Conservation (phyloP, 2,797 vertebrate genomes). For the Sternotherus odoratus region DNA sequence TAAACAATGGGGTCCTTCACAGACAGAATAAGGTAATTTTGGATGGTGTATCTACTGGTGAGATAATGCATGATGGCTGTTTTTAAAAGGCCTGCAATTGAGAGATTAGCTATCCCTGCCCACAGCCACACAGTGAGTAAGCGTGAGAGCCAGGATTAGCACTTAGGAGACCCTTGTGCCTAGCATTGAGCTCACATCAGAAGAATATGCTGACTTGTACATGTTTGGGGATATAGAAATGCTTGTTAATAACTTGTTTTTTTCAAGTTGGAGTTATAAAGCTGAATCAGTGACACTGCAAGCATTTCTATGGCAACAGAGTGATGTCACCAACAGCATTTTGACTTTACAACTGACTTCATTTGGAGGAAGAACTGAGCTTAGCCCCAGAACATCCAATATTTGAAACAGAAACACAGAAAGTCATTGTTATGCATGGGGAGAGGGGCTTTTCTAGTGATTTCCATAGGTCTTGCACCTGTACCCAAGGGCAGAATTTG, state of each 20-base stretch:
- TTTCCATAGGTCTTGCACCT: not conserved
- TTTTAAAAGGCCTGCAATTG: slow-evolving; percentile 41
- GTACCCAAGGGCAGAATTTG: not conserved
- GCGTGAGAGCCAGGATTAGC: slow-evolving; percentile 18
- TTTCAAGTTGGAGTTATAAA: slow-evolving; percentile 59
- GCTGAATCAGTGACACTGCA: slow-evolving; percentile 23
- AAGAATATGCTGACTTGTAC: slow-evolving; percentile 42
- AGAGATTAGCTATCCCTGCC: slow-evolving; percentile 57
- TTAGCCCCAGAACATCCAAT: not conserved
- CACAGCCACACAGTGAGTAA: slow-evolving; percentile 29
- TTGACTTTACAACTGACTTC: slow-evolving; percentile 4
- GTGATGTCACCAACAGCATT: not conserved
- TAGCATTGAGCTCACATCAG: slow-evolving; percentile 34
- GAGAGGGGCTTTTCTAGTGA: not conserved
- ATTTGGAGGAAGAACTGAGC: slow-evolving; percentile 24
- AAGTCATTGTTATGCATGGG: slow-evolving; percentile 12
- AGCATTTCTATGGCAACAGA: slow-evolving; percentile 31
- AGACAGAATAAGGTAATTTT: not conserved
- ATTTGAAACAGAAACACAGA: slow-evolving; percentile 19
- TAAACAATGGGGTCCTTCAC: not conserved
- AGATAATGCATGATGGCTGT: not conserved
- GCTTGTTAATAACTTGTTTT: slow-evolving; percentile 59
- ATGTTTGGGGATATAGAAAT: slow-evolving; percentile 53
- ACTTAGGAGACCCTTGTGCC: slow-evolving; percentile 55
- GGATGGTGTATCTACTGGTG: slow-evolving; percentile 32